These are phyloP conservation scores for Odontesthes bonariensis DNA, from an alignment of 2,113 vertebrate genomes.

Conservation along the genomic window DNA sequence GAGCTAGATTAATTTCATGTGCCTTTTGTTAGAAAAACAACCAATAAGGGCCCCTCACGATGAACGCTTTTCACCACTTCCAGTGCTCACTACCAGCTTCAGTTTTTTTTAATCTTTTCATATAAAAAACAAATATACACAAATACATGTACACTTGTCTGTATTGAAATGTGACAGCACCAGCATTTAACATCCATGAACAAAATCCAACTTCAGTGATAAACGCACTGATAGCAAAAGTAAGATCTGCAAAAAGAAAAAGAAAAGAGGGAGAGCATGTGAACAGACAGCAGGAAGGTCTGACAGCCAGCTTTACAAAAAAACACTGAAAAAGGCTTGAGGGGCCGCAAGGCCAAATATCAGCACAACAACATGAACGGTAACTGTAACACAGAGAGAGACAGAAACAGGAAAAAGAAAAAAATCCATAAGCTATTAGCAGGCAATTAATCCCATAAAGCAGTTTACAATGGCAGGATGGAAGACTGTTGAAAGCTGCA, in stretches of 20 bases:
- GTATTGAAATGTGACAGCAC: not conserved
- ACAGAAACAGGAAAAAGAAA: slow-evolving; percentile 18
- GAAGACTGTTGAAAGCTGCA: slow-evolving; percentile 8
- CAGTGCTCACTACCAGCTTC: too few species aligned
- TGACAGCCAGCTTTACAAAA: slow-evolving; percentile 65
- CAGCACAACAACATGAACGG: slow-evolving; percentile 34
- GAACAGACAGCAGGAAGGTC: slow-evolving; percentile 42
- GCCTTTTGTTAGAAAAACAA: too few species aligned
- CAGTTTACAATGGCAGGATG: slow-evolving; percentile 24
- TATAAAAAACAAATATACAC: not conserved
- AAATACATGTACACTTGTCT: not conserved
- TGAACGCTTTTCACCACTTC: too few species aligned
- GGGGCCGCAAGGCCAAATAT: slow-evolving; percentile 71
- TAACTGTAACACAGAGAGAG: slow-evolving; percentile 14
- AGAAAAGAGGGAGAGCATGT: not conserved
- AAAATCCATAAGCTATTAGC: slow-evolving; percentile 65
- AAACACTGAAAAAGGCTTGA: slow-evolving; percentile 58
- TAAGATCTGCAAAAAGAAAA: not conserved
- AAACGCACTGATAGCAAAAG: not conserved
- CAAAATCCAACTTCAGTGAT: slow-evolving; percentile 6
- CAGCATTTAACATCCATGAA: slow-evolving; percentile 26
- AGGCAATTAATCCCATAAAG: slow-evolving; percentile 68
- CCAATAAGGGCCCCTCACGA: too few species aligned
- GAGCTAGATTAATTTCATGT: not conserved
- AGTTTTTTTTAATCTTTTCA: not conserved